Evolutionary conservation across 2,113 vertebrate genomes (phyloP).

Genomic region (Phoenicopterus ruber): DNA sequence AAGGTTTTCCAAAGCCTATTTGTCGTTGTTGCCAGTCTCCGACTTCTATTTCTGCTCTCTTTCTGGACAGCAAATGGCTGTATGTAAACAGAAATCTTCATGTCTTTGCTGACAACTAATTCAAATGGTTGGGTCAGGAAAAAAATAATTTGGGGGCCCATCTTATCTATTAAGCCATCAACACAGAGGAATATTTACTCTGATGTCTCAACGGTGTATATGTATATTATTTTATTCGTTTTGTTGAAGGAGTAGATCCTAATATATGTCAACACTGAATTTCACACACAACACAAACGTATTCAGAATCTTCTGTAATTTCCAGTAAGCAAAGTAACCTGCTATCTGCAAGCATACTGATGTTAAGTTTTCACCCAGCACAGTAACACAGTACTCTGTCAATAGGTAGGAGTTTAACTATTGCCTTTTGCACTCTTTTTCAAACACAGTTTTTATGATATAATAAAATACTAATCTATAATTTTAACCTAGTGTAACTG

Average conservation of each 20-base stretch:
- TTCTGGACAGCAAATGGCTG: not conserved
- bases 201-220: not conserved
- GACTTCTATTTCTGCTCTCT: not conserved
- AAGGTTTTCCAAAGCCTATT: not conserved
- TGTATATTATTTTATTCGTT: not conserved
- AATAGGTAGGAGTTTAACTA: not conserved
- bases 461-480: not conserved
- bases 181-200: not conserved
- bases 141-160: not conserved
- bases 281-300: not conserved
- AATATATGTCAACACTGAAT: not conserved
- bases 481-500: not conserved
- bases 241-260: not conserved
- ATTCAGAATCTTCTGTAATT: not conserved
- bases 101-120: not conserved
- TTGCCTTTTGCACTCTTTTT: not conserved
- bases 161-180: not conserved
- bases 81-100: not conserved
- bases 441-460: not conserved
- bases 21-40: not conserved
- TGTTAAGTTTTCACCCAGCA: not conserved
- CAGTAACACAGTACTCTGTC: not conserved
- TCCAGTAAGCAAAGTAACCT: not conserved
- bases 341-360: accelerated
- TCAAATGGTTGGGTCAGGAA: not conserved